Conservation (phyloP, 2,888 invertebrate species). For the Embidobia sp. region DNA sequence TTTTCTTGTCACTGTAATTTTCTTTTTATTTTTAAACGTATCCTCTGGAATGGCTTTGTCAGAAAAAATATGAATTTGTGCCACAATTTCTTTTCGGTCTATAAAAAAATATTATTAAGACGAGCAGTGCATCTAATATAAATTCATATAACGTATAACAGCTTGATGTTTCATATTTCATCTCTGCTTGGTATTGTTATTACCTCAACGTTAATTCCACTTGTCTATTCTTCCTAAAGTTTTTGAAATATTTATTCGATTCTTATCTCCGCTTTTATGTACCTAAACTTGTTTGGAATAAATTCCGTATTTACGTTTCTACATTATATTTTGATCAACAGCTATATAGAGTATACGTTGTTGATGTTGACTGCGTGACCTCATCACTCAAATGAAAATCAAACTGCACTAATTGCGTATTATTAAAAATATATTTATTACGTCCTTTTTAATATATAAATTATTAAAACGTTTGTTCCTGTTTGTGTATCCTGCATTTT, state of each 20-base stretch:
- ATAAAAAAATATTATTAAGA: too few species aligned
- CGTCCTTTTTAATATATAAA: constrained; percentile 24
- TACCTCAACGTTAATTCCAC: too few species aligned
- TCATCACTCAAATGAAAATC: too few species aligned
- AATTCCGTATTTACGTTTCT: constrained; percentile 9
- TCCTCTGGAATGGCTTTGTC: too few species aligned
- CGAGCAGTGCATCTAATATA: too few species aligned
- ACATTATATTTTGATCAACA: constrained; percentile 16
- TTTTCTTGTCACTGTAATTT: too few species aligned
- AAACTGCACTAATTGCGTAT: constrained; percentile 41
- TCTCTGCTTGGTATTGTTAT: constrained; percentile 36
- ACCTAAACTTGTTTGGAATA: background rate
- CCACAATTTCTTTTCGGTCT: too few species aligned
- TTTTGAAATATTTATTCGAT: constrained; percentile 15
- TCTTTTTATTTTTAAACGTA: too few species aligned
- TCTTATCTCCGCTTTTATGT: constrained; percentile 14
- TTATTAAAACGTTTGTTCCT: constrained; percentile 41
- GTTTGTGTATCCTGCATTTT: constrained; percentile 60
- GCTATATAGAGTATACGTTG: background rate
- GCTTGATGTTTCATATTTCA: constrained; percentile 32
- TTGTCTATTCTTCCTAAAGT: constrained; percentile 21
- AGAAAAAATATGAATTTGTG: too few species aligned
- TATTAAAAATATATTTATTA: constrained; percentile 18
- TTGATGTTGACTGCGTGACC: constrained; percentile 2
- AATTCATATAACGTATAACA: constrained; percentile 20